phyloP scores from a whole-genome alignment of 2,113 vertebrate species.

The Anthoscopus minutus region DNA sequence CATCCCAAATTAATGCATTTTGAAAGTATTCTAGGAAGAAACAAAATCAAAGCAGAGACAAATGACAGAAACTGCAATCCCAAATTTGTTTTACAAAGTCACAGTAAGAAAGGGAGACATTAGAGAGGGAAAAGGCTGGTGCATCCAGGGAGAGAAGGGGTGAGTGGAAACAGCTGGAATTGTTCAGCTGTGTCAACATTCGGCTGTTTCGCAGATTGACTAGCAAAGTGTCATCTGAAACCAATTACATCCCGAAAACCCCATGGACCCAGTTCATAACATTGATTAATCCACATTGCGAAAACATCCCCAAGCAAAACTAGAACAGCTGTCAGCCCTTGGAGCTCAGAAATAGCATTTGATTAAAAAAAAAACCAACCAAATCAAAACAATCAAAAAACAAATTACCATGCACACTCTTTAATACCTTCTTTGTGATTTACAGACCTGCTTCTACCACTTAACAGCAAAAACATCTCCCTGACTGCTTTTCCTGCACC shows the following conservation, averaged over 20 bases:
- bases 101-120: conserved; percentile 29
- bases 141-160: conserved; percentile 68
- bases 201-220: conserved; percentile 74
- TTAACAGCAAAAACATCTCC: background rate
- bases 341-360: conserved; percentile 57
- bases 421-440: background rate
- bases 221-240: conserved; percentile 81
- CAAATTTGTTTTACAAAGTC: conserved; percentile 61
- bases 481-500: background rate
- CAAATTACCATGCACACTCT: background rate
- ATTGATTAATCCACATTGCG: conserved; percentile 83
- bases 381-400: background rate
- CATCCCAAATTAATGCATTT: background rate
- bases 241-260: conserved; percentile 81
- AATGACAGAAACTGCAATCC: conserved; percentile 5
- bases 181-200: conserved; percentile 78
- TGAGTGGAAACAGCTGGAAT: conserved; percentile 77
- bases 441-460: background rate
- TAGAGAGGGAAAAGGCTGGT: conserved; percentile 48
- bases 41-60: background rate
- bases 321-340: conserved; percentile 73
- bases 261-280: conserved; percentile 79
- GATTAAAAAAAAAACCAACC: background rate
- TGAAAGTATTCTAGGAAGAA: background rate
- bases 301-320: conserved; percentile 79